Evolutionary conservation across 1,140 invertebrate species (phyloP).

Genomic region (Schmidtea mediterranea): DNA sequence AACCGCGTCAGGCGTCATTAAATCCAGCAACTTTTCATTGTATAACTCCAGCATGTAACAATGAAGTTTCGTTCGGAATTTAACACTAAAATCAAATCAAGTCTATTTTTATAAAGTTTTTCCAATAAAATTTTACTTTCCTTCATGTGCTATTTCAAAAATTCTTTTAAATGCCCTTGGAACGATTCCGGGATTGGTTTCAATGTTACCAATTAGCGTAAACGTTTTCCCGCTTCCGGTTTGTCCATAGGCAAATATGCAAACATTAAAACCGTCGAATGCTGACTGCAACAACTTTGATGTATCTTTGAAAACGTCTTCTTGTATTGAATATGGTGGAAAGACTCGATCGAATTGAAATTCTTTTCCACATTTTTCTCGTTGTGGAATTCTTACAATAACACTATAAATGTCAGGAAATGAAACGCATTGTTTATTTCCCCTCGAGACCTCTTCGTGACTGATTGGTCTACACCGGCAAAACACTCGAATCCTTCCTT

Average conservation of each 20-base stretch:
- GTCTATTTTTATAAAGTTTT: too few relatives aligned
- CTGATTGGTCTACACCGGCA: conserved; percentile 65
- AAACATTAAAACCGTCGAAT: conserved; percentile 78
- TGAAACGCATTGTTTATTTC: too few relatives aligned
- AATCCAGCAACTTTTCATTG: too few relatives aligned
- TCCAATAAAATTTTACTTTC: too few relatives aligned
- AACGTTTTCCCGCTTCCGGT: conserved; percentile 91
- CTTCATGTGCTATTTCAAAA: too few relatives aligned
- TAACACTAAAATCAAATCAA: too few relatives aligned
- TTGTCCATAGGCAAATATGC: conserved; percentile 92
- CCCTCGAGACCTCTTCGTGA: conserved; percentile 35
- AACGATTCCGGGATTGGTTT: conserved; percentile 13
- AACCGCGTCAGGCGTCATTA: too few relatives aligned
- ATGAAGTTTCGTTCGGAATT: too few relatives aligned
- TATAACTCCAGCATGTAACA: too few relatives aligned
- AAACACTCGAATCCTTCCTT: conserved; percentile 54
- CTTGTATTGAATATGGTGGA: conserved; percentile 33
- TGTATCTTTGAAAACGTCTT: conserved; percentile 65
- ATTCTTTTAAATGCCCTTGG: too few relatives aligned
- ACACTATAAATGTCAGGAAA: too few relatives aligned
- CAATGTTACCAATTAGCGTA: conserved; percentile 71
- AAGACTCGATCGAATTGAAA: conserved; percentile 58
- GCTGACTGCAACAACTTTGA: conserved; percentile 62
- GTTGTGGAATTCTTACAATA: conserved; percentile 29
- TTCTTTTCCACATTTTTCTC: conserved; percentile 49